Conservation (phyloP, 2,888 invertebrate genomes). For the Morpho helenor region DNA sequence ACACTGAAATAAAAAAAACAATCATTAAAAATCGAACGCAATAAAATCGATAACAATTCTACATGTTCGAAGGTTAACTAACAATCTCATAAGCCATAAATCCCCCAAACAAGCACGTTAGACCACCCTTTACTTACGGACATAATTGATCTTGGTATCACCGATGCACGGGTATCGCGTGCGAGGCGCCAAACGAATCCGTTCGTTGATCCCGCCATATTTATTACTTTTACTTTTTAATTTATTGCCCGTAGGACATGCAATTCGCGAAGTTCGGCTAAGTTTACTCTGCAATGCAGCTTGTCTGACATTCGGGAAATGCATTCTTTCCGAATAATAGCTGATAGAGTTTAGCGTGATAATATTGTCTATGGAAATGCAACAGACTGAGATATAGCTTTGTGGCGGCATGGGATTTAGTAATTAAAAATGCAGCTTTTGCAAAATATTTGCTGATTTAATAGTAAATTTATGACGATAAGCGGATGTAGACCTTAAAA, state of each 20-base stretch:
- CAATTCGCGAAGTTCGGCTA: slow-evolving; percentile 27
- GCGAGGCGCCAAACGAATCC: slow-evolving; percentile 33
- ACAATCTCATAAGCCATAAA: slow-evolving; percentile 20
- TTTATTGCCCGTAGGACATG: slow-evolving; percentile 32
- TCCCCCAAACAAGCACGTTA: slow-evolving; percentile 15
- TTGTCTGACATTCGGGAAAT: slow-evolving; percentile 18
- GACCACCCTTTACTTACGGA: slow-evolving; percentile 28
- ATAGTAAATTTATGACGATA: too few relatives aligned
- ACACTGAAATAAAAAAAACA: background rate
- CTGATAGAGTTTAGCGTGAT: background rate
- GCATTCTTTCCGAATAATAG: slow-evolving; percentile 9
- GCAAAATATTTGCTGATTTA: too few relatives aligned
- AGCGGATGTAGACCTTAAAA: too few relatives aligned
- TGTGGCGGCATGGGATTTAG: too few relatives aligned
- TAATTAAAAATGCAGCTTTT: too few relatives aligned
- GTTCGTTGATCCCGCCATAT: slow-evolving; percentile 37
- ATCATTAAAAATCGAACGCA: background rate
- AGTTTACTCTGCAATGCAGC: slow-evolving; percentile 32
- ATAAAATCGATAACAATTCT: slow-evolving; percentile 11
- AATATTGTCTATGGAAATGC: slow-evolving; percentile 3
- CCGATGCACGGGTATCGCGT: slow-evolving; percentile 30
- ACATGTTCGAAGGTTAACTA: slow-evolving; percentile 13
- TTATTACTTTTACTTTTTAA: slow-evolving; percentile 40
- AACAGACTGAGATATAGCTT: too few relatives aligned
- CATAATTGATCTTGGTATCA: slow-evolving; percentile 32